Evolutionary conservation across 1,140 invertebrate genomes (phyloP).

Genomic region (Hyles vespertilio): DNA sequence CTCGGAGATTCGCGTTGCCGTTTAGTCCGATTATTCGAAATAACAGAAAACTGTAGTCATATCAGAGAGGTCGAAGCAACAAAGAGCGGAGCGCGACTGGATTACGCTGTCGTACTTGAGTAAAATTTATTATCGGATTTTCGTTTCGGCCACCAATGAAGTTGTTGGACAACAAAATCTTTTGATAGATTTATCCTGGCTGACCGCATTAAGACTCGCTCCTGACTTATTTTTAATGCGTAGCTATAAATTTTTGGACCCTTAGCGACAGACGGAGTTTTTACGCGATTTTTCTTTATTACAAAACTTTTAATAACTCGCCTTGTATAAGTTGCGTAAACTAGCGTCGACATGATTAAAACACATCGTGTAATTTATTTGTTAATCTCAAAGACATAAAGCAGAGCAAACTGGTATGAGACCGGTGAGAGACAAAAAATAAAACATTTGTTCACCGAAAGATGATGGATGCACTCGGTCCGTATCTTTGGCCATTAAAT

Average conservation of each 20-base stretch:
- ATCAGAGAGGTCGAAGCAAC: constrained; percentile 64
- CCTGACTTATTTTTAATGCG: constrained; percentile 64
- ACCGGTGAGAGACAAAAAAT: constrained; percentile 23
- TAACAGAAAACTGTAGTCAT: constrained; percentile 43
- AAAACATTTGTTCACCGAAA: constrained; percentile 50
- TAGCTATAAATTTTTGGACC: constrained; percentile 63
- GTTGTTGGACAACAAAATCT: constrained; percentile 75
- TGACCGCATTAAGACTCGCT: constrained; percentile 65
- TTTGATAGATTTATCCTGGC: constrained; percentile 74
- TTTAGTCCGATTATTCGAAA: constrained; percentile 48
- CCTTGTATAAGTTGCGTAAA: not conserved
- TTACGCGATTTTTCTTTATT: constrained; percentile 30
- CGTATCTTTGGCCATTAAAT: constrained; percentile 65
- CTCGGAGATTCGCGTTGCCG: constrained; percentile 46
- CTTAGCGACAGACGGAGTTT: constrained; percentile 31
- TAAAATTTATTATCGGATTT: constrained; percentile 75
- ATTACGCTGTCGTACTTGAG: constrained; percentile 74
- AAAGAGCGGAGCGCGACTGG: constrained; percentile 68
- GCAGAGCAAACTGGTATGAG: constrained; percentile 21
- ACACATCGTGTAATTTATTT: constrained; percentile 16
- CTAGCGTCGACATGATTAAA: not conserved
- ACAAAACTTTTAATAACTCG: constrained; percentile 1
- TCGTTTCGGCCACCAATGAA: constrained; percentile 75
- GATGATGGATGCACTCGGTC: constrained; percentile 58
- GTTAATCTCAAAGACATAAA: constrained; percentile 32